Percentiles rank a stretch among this genome's conserved stretches.
These are phyloP conservation scores for Lepidothrix coronata DNA, from an alignment of 2,113 vertebrate genomes.

Conservation along the genomic window DNA sequence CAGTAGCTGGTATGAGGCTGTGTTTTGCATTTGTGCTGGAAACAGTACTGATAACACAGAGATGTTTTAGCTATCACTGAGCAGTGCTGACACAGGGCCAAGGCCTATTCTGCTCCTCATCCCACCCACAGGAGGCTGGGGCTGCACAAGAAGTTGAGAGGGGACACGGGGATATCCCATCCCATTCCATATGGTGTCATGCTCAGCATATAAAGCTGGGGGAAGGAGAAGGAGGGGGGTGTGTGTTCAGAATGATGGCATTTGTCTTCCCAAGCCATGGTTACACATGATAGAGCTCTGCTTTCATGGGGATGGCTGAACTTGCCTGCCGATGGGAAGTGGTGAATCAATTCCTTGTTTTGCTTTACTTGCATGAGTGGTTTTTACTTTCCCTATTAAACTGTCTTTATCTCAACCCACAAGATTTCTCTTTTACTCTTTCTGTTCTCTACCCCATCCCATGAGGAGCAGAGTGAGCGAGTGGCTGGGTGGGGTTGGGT, in stretches of 20 bases:
- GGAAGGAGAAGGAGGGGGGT: background rate
- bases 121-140: rapidly evolving
- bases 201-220: background rate
- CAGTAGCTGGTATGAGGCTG: background rate
- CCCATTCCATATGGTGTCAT: background rate
- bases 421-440: background rate
- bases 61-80: background rate
- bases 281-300: background rate
- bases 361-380: background rate
- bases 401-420: background rate
- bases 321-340: background rate
- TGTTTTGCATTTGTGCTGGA: background rate
- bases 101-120: background rate
- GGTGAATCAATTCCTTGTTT: background rate
- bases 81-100: background rate
- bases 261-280: background rate
- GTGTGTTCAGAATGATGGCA: rapidly evolving
- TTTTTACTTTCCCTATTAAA: background rate
- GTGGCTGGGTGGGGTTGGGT: background rate
- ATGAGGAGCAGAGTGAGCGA: rapidly evolving
- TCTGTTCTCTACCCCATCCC: background rate
- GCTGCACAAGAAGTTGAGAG: background rate
- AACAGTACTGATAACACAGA: background rate
- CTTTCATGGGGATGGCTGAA: background rate
- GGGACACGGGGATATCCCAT: background rate